Base-by-base conservation (phyloP, 2,797 vertebrate genomes). In the Leuciscus waleckii region DNA sequence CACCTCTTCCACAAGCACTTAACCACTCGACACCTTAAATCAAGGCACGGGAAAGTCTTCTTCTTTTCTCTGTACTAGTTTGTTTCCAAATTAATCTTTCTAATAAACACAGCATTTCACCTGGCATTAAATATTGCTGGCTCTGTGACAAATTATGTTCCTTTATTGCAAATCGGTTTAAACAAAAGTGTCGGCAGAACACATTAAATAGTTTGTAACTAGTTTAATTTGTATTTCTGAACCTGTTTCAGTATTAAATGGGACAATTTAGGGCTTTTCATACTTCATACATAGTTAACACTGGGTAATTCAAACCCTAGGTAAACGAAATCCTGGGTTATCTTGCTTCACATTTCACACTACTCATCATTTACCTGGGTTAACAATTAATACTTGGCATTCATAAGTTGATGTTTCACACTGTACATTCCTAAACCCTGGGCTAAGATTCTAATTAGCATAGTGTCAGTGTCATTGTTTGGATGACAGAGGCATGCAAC, bases 1-100 rank as follows among this genome's bases (percentile, higher is more conserved):
- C 54, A 61, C 54, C 58, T 61, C 37, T 77, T 58, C n/a, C n/a
- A n/a, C 76, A 79, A 78, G 56, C 54, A 7, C 37, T 37, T 23
- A 37, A 11, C 21, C 19, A 68, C 13, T 37, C 3, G 11, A 78
- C n/a, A 78, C 23, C 8, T 39, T 58, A 78, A 63, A 58, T 23
- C 23, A 29, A 61, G n/a, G 35, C 14, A 61, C 23, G 17, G 32
- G 32, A 74, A 74, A 11, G 26, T 71, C n/a, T 8, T 58, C 23
- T 39, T 23, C 6, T 56, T 77, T 56, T 17, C 23, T 26, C 8
- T 43, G 8, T 26, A 23, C 26, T 29, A 65, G 8, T 10, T 65
- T 67, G n/a, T 67, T 79, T 79, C 43, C 39, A 23, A 46, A 49
- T 35, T n/a, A 14, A 32, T 43, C 26, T 65, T 67, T 67, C 19